These are phyloP conservation scores for Leptinotarsa lineolata DNA, from an alignment of 1,140 invertebrate genomes.

Conservation along the genomic window DNA sequence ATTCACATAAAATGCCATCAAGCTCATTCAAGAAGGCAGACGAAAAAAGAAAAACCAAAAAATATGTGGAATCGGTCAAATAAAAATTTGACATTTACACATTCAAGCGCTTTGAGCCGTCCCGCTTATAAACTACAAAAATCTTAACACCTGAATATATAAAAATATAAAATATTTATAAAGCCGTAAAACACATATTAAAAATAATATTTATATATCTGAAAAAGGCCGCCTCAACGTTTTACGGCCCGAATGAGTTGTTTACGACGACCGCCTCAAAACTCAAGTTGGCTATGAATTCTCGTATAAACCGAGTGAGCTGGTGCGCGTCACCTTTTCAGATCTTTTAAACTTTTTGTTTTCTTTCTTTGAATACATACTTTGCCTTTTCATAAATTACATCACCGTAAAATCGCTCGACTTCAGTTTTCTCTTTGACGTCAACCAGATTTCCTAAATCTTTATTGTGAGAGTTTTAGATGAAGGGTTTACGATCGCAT, in stretches of 20 bases:
- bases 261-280: constrained; percentile 47
- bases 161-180: constrained; percentile 58
- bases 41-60: constrained; percentile 23
- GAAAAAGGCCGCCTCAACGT: constrained; percentile 52
- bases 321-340: constrained; percentile 2
- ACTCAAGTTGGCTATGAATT: constrained; percentile 40
- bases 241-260: constrained; percentile 53
- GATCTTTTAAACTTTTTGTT: constrained; percentile 12
- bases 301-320: constrained; percentile 30
- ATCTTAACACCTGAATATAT: constrained; percentile 57
- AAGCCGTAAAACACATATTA: constrained; percentile 57
- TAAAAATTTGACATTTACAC: constrained; percentile 48
- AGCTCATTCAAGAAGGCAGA: background rate
- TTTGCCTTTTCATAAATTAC: background rate
- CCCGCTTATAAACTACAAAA: constrained; percentile 50
- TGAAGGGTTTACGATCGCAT: too few relatives aligned
- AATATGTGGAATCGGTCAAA: constrained; percentile 33
- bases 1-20: constrained; percentile 21
- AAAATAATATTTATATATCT: constrained; percentile 58
- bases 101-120: constrained; percentile 39
- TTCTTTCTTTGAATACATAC: background rate
- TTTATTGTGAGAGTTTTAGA: background rate
- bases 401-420: background rate
- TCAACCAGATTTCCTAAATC: background rate
- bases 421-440: background rate